Percentiles rank a stretch among this genome's conserved stretches.
phyloP scores from a whole-genome alignment of 2,797 vertebrate genomes.

The Gallinago stenura region DNA sequence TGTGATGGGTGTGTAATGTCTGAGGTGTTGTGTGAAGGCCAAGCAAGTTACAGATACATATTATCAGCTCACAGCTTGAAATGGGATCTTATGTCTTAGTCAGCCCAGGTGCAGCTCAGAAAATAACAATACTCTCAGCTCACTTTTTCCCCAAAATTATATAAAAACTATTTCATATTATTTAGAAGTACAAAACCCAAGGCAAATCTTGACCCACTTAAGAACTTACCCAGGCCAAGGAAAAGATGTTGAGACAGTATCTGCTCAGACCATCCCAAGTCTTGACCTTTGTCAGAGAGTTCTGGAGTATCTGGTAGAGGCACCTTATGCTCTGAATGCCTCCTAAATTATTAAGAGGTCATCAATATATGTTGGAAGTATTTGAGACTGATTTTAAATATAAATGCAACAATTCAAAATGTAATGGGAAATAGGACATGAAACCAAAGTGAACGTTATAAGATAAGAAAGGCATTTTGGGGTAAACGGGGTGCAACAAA shows the following conservation, averaged over 20 bases:
- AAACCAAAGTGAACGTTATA: not conserved
- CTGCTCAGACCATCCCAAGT: not conserved
- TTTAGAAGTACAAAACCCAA: not conserved
- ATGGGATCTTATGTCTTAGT: not conserved
- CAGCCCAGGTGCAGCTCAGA: not conserved
- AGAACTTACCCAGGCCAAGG: not conserved
- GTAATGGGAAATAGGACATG: not conserved
- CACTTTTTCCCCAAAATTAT: not conserved
- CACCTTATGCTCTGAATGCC: not conserved
- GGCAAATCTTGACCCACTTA: not conserved
- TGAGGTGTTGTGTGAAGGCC: not conserved
- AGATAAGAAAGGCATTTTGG: not conserved
- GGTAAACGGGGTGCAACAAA: not conserved
- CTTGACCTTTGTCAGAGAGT: not conserved
- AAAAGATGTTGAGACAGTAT: rapidly evolving
- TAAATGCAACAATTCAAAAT: slow-evolving; percentile 17
- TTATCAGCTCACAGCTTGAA: not conserved
- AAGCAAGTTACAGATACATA: not conserved
- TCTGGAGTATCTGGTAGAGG: not conserved
- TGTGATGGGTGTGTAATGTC: not conserved
- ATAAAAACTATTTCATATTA: not conserved
- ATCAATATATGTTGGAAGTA: not conserved
- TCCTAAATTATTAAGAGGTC: slow-evolving; percentile 24
- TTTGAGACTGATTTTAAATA: slow-evolving; percentile 32
- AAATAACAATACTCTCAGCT: not conserved